phyloP scores from a whole-genome alignment of 2,113 vertebrate species.

The Oryzias celebensis region DNA sequence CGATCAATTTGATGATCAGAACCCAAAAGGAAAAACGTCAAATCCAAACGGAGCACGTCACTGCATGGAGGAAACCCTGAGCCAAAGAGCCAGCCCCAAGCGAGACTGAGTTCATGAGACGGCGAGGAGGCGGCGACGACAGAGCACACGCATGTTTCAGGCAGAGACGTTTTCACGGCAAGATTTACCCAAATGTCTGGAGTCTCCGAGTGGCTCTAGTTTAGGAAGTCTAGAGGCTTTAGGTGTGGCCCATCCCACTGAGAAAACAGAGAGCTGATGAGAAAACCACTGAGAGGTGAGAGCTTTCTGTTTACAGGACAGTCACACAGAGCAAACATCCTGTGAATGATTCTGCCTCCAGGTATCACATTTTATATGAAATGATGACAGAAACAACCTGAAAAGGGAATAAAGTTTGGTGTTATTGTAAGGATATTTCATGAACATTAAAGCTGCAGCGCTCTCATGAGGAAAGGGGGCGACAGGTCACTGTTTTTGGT shows the following conservation, averaged over 20 bases:
- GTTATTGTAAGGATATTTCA: too few relatives aligned
- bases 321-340: too few relatives aligned
- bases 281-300: not conserved
- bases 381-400: too few relatives aligned
- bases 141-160: not conserved
- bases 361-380: too few relatives aligned
- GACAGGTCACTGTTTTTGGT: too few relatives aligned
- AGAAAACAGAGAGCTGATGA: conserved; percentile 22
- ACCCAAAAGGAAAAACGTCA: not conserved
- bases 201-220: conserved; percentile 77
- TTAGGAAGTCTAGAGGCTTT: conserved; percentile 81
- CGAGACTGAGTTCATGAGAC: conserved; percentile 21
- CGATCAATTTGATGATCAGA: not conserved
- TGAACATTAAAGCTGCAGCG: too few relatives aligned
- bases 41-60: not conserved
- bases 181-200: conserved; percentile 74
- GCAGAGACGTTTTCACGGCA: not conserved
- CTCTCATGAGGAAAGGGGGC: too few relatives aligned
- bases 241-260: conserved; percentile 82
- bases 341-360: too few relatives aligned
- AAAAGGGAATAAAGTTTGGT: too few relatives aligned
- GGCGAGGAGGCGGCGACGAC: conserved; percentile 5
- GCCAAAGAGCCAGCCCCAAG: not conserved
- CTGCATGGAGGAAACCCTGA: conserved; percentile 27
- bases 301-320: not conserved